Conservation (phyloP, 2,113 vertebrate species). For the Sardina pilchardus region DNA sequence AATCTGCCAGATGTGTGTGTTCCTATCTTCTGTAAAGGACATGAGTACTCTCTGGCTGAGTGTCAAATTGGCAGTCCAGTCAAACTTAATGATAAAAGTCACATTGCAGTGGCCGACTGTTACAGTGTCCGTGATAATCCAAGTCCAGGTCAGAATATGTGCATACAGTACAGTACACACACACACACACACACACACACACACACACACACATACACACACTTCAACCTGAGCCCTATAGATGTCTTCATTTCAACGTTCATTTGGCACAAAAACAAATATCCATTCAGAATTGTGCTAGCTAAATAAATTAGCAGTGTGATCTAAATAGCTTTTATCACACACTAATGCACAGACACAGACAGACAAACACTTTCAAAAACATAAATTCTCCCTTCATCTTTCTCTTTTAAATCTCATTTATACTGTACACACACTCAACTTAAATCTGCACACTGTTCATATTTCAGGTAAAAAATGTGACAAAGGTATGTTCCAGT, state of each 20-base stretch:
- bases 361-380: too few relatives aligned
- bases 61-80: slow-evolving; percentile 68
- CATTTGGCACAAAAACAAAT: too few relatives aligned
- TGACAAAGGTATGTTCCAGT: slow-evolving; percentile 65
- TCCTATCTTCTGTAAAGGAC: slow-evolving; percentile 78
- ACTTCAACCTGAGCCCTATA: background rate
- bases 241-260: too few relatives aligned
- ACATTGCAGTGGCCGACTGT: background rate
- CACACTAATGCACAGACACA: too few relatives aligned
- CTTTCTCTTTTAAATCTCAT: too few relatives aligned
- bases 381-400: too few relatives aligned
- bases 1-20: slow-evolving; percentile 55
- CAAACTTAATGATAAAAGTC: background rate
- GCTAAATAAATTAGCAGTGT: too few relatives aligned
- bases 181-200: background rate
- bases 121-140: background rate
- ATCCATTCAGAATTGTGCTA: too few relatives aligned
- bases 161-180: background rate
- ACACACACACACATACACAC: background rate
- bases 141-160: background rate
- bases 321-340: too few relatives aligned
- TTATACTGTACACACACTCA: slow-evolving; percentile 5
- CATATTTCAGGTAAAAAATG: slow-evolving; percentile 57
- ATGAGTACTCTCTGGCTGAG: slow-evolving; percentile 81
- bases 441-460: background rate